These are phyloP conservation scores for Caranx melampygus DNA, from an alignment of 2,113 vertebrate genomes.

Conservation along the genomic window DNA sequence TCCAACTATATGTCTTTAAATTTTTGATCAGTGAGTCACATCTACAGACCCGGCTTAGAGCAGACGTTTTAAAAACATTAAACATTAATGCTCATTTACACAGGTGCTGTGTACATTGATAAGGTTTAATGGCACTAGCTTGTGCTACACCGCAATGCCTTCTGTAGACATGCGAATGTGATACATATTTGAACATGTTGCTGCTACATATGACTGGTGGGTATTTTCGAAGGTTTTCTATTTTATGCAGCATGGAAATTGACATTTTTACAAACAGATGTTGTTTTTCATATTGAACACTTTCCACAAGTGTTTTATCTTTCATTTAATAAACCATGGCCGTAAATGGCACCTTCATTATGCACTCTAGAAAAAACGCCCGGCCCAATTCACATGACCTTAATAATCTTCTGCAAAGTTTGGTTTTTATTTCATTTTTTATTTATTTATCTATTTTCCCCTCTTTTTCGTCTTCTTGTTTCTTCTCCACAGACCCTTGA, in stretches of 20 bases:
- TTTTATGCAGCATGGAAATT: neutral
- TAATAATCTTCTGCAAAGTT: neutral
- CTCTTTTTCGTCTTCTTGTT: neutral
- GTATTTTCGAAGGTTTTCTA: neutral
- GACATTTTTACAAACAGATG: neutral
- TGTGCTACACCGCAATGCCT: neutral
- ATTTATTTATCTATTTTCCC: neutral
- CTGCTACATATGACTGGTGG: neutral
- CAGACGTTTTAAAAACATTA: neutral
- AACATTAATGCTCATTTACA: conserved; percentile 13
- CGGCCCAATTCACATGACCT: neutral
- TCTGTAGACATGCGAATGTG: neutral
- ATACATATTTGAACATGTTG: conserved; percentile 2
- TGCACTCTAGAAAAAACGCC: neutral
- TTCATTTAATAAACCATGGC: neutral
- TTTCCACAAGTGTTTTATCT: neutral
- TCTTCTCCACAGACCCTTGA: neutral
- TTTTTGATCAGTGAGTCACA: neutral
- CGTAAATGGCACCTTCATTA: neutral
- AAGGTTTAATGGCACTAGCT: neutral
- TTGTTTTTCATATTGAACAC: neutral
- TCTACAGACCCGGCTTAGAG: neutral
- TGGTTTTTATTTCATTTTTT: too few species aligned
- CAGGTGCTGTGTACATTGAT: neutral
- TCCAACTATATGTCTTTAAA: neutral